Evolutionary conservation across 2,113 vertebrate species (phyloP), one percentile per base, ranked within the genome.

Genomic region (Copsychus sechellarum): DNA sequence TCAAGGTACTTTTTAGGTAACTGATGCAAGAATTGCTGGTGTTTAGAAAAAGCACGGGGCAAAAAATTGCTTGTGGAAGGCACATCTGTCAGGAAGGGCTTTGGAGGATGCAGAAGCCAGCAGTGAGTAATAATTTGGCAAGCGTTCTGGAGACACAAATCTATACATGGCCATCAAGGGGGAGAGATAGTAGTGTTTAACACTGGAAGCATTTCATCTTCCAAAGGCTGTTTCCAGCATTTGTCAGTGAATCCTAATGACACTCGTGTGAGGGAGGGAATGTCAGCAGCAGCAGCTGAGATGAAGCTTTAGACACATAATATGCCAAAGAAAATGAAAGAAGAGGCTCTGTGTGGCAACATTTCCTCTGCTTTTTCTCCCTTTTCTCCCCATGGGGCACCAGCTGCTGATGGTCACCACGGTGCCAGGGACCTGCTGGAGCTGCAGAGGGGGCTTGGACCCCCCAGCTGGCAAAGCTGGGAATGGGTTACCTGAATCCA

Each of bases 201-300:
- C 71, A 29, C 79, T 92, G 92, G 94, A 89, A 90, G 79, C 80
- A 26, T 92, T 92, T 95, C 28, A 70, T 83, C 80, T 90, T 77
- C 86, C 85, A 40, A 86, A 73, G 7, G 45, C 80, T 10, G 15
- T 34, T 76, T 19, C 71, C 94, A 90, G 58, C 81, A 84, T 79
- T 69, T 82, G 82, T 69, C 88, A 90, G 74, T n/a, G 71, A 88
- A 65, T 73, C 79, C 92, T 97, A 82, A 24, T 12, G 47, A 73
- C 71, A 13, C 71, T 45, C 0, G 3, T 60, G 66, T 67, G 86
- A 83, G 83, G 92, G 84, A 92, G 60, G 77, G 86, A 47, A 73
- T 50, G 92, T 31, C 93, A 90, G 86, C 89, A 71, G 91, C 83
- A 60, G 92, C 81, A 66, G 95, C 78, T 80, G 85, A 69, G 83